Conservation (phyloP, 2,888 invertebrate genomes). For the Saturnia japonica region DNA sequence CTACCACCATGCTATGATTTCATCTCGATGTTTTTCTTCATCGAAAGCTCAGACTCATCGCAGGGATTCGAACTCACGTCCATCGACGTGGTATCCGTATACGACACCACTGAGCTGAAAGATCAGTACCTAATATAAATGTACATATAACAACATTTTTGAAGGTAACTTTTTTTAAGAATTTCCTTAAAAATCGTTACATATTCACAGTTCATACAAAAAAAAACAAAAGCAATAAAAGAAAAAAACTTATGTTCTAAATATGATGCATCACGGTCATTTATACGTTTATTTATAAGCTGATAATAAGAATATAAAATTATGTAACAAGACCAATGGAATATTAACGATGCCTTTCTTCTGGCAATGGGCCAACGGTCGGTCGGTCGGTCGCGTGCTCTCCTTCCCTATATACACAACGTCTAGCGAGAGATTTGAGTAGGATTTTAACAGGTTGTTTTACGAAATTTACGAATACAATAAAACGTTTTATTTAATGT, state of each 20-base stretch:
- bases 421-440: neutral
- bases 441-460: neutral
- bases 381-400: slow-evolving; percentile 24
- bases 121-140: too few relatives aligned
- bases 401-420: slow-evolving; percentile 17
- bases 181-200: too few relatives aligned
- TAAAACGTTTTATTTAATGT: neutral
- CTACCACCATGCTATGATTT: too few relatives aligned
- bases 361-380: slow-evolving; percentile 45
- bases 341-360: slow-evolving; percentile 42
- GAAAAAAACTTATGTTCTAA: slow-evolving; percentile 17
- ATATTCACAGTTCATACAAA: neutral
- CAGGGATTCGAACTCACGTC: too few relatives aligned
- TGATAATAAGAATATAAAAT: slow-evolving; percentile 42
- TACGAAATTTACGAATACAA: neutral
- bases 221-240: slow-evolving; percentile 3
- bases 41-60: too few relatives aligned
- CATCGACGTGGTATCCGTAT: too few relatives aligned
- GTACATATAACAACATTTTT: too few relatives aligned
- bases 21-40: too few relatives aligned
- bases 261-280: slow-evolving; percentile 23
- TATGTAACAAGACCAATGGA: slow-evolving; percentile 49
- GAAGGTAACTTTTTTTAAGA: too few relatives aligned
- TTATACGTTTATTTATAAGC: slow-evolving; percentile 33
- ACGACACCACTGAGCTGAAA: too few relatives aligned